These are phyloP conservation scores for Epizoanthus ramosus DNA, from an alignment of 92 coral and sea anemone species.

Conservation along the genomic window DNA sequence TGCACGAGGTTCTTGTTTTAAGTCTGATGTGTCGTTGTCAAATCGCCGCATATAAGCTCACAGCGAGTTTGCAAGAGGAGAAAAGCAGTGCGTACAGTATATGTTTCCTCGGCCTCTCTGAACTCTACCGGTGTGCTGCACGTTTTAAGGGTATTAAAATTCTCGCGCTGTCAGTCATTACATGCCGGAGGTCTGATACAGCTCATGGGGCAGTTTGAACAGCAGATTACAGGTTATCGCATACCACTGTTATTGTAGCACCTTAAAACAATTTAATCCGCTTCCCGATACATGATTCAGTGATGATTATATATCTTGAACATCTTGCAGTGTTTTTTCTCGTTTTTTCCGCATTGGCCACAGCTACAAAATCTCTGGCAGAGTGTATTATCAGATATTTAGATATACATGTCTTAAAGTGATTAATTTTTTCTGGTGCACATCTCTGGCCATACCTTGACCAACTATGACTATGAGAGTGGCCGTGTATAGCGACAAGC, in stretches of 20 bases:
- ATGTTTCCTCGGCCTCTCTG: neutral
- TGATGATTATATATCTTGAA: too few species aligned
- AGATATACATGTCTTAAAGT: too few species aligned
- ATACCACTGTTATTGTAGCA: neutral
- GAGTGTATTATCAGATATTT: too few species aligned
- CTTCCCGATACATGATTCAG: too few species aligned
- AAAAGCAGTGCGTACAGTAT: neutral
- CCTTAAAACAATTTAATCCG: too few species aligned
- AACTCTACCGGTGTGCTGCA: slow-evolving; percentile 3
- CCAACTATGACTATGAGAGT: too few species aligned
- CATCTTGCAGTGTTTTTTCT: too few species aligned
- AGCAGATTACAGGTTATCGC: neutral
- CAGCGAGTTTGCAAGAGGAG: slow-evolving; percentile 1
- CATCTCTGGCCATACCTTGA: too few species aligned
- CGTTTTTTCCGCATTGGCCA: too few species aligned
- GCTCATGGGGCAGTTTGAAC: neutral
- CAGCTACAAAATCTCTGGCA: too few species aligned
- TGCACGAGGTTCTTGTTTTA: neutral
- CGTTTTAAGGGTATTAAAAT: slow-evolving; percentile 11
- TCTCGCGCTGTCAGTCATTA: neutral
- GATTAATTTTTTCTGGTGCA: too few species aligned
- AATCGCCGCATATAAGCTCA: neutral
- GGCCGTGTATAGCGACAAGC: too few species aligned
- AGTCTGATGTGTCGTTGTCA: neutral
- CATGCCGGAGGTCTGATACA: neutral